Evolutionary conservation across 2,888 invertebrate species (phyloP).

Genomic region (Campopleginae sp.): DNA sequence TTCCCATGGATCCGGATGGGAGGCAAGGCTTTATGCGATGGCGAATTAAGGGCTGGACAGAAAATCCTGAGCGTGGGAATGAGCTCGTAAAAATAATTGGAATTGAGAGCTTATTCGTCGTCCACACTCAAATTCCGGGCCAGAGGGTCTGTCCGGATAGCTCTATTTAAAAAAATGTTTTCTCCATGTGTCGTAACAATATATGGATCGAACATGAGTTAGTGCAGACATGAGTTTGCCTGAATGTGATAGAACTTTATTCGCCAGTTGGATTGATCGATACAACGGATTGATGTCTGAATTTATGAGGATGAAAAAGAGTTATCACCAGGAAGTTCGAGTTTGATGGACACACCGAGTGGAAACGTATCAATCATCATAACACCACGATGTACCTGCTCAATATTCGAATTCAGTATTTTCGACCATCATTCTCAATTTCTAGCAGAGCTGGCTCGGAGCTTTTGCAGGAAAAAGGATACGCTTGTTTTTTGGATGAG

Average conservation of each 20-base stretch:
- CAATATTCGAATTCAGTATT: neutral
- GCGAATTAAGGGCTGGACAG: no score
- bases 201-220: neutral
- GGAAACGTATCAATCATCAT: neutral
- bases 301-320: neutral
- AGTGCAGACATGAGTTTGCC: neutral
- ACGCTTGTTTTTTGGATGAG: neutral
- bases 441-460: neutral
- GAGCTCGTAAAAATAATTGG: no score
- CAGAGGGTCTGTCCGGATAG: neutral
- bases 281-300: neutral
- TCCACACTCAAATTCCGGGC: no score
- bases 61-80: no score
- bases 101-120: neutral
- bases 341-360: neutral
- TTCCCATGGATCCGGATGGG: slow-evolving; percentile 8
- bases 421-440: neutral
- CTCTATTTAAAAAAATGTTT: neutral
- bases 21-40: neutral
- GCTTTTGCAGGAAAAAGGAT: neutral
- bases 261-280: neutral
- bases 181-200: neutral
- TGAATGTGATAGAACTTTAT: neutral
- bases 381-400: neutral
- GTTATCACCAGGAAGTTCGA: neutral